Evolutionary conservation across 2,797 vertebrate genomes (phyloP).

Genomic region (Xerus rutilus): DNA sequence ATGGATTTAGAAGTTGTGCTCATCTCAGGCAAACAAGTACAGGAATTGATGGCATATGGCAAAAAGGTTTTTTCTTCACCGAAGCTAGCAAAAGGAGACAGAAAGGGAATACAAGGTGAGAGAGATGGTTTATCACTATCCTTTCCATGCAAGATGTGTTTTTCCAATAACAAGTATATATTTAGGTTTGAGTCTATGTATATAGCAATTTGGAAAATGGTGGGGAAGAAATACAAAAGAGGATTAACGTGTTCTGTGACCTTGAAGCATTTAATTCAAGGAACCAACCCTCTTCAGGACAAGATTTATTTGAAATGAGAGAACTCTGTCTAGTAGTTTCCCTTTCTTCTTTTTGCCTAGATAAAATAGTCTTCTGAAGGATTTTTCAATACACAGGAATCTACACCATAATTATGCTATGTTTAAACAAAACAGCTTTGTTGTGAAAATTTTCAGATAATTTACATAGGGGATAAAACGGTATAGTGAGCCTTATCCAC

Average conservation of each 20-base stretch:
- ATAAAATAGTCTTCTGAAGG: slow-evolving; percentile 49
- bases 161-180: slow-evolving; percentile 64
- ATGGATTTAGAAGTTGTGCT: slow-evolving; percentile 81
- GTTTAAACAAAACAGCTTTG: neutral
- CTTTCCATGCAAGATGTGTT: slow-evolving; percentile 68
- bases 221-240: slow-evolving; percentile 44
- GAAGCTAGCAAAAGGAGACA: slow-evolving; percentile 80
- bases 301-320: slow-evolving; percentile 41
- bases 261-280: neutral
- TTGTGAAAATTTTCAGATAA: slow-evolving; percentile 49
- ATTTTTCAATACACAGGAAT: neutral
- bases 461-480: slow-evolving; percentile 27
- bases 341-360: slow-evolving; percentile 25
- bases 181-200: slow-evolving; percentile 25
- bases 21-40: slow-evolving; percentile 77
- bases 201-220: slow-evolving; percentile 50
- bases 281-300: slow-evolving; percentile 1
- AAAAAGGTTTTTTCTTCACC: slow-evolving; percentile 75
- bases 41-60: slow-evolving; percentile 75
- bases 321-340: neutral
- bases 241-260: neutral
- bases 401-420: neutral
- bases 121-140: slow-evolving; percentile 75
- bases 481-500: neutral
- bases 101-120: slow-evolving; percentile 79